Base-by-base conservation (phyloP, 1,140 invertebrate genomes). In the Hylaeus anthracinus region DNA sequence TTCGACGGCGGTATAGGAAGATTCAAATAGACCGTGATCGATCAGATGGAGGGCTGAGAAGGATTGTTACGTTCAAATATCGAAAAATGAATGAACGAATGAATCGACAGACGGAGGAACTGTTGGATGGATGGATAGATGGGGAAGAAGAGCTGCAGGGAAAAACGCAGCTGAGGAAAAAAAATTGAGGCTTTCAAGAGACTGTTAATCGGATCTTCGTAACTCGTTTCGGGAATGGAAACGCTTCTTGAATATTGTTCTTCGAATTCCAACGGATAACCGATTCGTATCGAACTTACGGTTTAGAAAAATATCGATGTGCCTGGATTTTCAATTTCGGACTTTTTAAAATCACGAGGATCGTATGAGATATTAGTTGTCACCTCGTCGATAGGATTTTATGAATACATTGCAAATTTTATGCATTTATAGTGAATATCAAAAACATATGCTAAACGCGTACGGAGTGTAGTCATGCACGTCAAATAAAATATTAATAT, bases 151-250 rank as follows among this genome's bases (percentile, higher is more conserved):
- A 53, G 10, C 0, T 5, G 4, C 3, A 12, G 26, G 12, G 39
- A 14, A 60, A 61, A 60, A 60, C 5, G n/a, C 43, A 26, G 15
- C n/a, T 41, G 4, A 8, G 39, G 26, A 45, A 37, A 48, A 55
- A 78, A 71, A 53, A 64, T 71, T 15, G 48, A 48, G 26, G n/a
- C 65, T 69, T 39, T 77, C 41, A 37, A 69, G 37, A 48, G 58
- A 39, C 58, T 61, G 56, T 63, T 61, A 39, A 73, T 73, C 56
- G 58, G 45, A 61, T 73, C 58, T 8, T 45, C 26, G 55, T 39
- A 73, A 63, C 26, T 51, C 43, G 43, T 39, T 9, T 26, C 43
- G 10, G 14, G 53, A 60, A 72, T 45, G 41, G 26, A 72, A 60
- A 26, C 15, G 64, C 26, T 45, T 66, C 69, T 55, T 41, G 12